Percentiles rank a stretch among this genome's conserved stretches.
Evolutionary conservation across 2,113 vertebrate genomes (phyloP).

Genomic region (Bubo scandiacus): DNA sequence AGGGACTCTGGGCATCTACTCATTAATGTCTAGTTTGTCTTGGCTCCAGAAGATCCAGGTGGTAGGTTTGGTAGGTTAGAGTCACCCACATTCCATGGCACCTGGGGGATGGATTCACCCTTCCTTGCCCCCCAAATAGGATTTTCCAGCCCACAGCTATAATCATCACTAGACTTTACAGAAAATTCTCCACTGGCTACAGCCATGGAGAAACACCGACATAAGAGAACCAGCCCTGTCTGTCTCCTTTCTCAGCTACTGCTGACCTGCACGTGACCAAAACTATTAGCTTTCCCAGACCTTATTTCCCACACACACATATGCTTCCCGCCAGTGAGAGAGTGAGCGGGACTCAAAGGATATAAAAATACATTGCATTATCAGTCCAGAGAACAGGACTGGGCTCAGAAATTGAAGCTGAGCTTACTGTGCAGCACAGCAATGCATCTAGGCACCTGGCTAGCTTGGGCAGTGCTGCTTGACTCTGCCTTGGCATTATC

Average conservation of each 20-base stretch:
- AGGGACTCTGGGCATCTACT: not conserved
- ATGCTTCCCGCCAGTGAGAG: not conserved
- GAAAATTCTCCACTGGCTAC: not conserved
- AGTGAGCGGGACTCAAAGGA: not conserved
- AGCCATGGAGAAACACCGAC: not conserved
- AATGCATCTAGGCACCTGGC: not conserved
- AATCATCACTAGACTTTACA: not conserved
- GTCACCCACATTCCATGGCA: not conserved
- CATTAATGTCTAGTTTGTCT: not conserved
- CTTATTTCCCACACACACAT: not conserved
- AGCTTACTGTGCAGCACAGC: not conserved
- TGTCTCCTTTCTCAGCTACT: not conserved
- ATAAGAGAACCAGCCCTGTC: not conserved
- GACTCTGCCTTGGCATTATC: not conserved
- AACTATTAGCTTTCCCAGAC: not conserved
- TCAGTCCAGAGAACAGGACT: not conserved
- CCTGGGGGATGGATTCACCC: not conserved
- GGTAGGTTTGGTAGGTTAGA: not conserved
- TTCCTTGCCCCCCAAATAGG: not conserved
- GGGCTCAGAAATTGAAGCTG: not conserved
- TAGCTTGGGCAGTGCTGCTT: not conserved
- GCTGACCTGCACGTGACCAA: not conserved
- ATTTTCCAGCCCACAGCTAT: not conserved
- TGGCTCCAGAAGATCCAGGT: not conserved
- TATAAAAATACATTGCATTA: not conserved